phyloP scores from a whole-genome alignment of 2,797 vertebrate genomes.

The Euthynnus affinis region DNA sequence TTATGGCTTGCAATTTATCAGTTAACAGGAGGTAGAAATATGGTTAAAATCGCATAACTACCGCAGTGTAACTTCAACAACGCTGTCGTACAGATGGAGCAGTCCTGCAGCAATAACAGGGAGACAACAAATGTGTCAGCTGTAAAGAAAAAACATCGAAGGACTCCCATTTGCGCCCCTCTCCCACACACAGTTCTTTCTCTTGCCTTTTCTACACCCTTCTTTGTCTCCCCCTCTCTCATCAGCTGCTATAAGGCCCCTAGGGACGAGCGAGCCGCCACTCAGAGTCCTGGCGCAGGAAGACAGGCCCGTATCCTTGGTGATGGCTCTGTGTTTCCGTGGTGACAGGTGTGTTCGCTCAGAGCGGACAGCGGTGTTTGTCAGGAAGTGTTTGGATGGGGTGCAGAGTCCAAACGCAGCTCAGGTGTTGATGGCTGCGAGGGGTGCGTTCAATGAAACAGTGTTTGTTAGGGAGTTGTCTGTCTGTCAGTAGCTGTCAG shows the following conservation, averaged over 20 bases:
- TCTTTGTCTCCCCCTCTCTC: constrained; percentile 77
- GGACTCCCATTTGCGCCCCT: constrained; percentile 41
- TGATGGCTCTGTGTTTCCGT: constrained; percentile 74
- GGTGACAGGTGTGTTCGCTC: constrained; percentile 83
- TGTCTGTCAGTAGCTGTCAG: constrained; percentile 69
- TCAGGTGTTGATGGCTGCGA: constrained; percentile 77
- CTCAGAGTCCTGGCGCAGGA: constrained; percentile 70
- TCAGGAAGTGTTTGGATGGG: constrained; percentile 78
- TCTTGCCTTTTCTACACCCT: constrained; percentile 65
- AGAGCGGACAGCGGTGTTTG: constrained; percentile 73
- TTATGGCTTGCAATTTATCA: background rate
- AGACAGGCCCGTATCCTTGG: constrained; percentile 75
- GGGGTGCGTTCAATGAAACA: constrained; percentile 56
- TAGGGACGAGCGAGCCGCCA: constrained; percentile 69
- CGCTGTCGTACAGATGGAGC: constrained; percentile 36
- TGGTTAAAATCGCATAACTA: constrained; percentile 4
- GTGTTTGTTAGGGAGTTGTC: constrained; percentile 64
- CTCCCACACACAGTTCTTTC: constrained; percentile 48
- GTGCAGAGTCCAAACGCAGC: constrained; percentile 65
- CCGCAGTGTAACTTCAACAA: constrained; percentile 33
- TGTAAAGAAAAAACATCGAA: constrained; percentile 50
- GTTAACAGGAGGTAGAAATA: background rate
- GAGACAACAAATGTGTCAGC: constrained; percentile 54
- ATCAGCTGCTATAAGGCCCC: constrained; percentile 76
- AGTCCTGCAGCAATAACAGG: constrained; percentile 54